A percentile compares a stretch with the other conserved stretches of the same genome.
phyloP scores from a whole-genome alignment of 2,888 invertebrate species.

The Ariolimax columbianus region DNA sequence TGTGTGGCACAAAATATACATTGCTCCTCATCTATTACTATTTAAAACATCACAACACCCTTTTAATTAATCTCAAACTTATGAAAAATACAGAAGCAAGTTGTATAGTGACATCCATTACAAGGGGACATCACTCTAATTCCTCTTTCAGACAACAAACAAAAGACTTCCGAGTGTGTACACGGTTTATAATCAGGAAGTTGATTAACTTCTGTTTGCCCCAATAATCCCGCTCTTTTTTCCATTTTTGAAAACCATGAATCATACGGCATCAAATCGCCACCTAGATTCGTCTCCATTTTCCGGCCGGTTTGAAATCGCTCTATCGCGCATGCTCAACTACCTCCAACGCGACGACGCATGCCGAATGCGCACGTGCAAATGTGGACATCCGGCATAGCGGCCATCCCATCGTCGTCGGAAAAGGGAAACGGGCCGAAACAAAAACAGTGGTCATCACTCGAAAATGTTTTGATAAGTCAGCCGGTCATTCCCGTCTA shows the following conservation, averaged over 20 bases:
- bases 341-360: background rate
- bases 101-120: no score
- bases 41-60: no score
- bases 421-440: background rate
- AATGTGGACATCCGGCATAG: background rate
- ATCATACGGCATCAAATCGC: background rate
- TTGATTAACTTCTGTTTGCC: no score
- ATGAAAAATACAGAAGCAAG: no score
- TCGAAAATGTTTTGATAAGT: background rate
- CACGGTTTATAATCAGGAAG: no score
- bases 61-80: no score
- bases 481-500: background rate
- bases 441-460: background rate
- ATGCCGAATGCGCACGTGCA: background rate
- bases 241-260: background rate
- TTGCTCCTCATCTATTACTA: no score
- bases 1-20: no score
- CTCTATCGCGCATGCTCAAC: background rate
- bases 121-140: no score
- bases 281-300: background rate
- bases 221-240: background rate
- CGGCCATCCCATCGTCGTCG: background rate
- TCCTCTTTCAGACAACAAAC: no score
- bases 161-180: no score
- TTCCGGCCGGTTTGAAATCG: background rate